Conservation (phyloP, 53 echinoderm and acorn worm species). For the Patiria pectinifera region DNA sequence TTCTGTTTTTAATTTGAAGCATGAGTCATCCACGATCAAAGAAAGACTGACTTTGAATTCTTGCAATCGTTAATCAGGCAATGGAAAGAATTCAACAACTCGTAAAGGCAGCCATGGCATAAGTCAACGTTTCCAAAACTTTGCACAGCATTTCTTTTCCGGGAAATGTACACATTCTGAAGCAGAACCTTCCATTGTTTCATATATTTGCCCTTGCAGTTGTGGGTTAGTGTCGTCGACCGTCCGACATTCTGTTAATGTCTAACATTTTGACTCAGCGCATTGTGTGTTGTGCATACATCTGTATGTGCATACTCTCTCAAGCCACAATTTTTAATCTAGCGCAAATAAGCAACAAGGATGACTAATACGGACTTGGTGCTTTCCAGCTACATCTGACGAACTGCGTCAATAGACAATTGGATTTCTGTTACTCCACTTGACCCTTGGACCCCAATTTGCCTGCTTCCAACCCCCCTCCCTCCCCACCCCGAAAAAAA, state of each 20-base stretch:
- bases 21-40: neutral
- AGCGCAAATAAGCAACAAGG: neutral
- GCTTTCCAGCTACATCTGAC: slow-evolving; percentile 14
- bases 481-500: neutral
- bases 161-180: neutral
- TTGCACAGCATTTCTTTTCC: neutral
- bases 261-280: neutral
- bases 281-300: neutral
- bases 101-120: neutral
- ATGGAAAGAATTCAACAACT: neutral
- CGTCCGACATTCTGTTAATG: neutral
- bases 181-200: neutral
- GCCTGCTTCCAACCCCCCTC: no score
- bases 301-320: neutral
- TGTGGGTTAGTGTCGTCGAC: neutral
- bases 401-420: slow-evolving; percentile 11
- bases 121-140: neutral
- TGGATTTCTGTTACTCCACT: slow-evolving; percentile 8
- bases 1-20: neutral
- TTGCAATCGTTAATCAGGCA: neutral
- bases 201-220: neutral
- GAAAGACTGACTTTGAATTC: neutral
- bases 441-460: slow-evolving; percentile 19
- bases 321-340: neutral
- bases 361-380: neutral